phyloP scores from a whole-genome alignment of 2,797 vertebrate species.

The Phrynocephalus guinanensis region DNA sequence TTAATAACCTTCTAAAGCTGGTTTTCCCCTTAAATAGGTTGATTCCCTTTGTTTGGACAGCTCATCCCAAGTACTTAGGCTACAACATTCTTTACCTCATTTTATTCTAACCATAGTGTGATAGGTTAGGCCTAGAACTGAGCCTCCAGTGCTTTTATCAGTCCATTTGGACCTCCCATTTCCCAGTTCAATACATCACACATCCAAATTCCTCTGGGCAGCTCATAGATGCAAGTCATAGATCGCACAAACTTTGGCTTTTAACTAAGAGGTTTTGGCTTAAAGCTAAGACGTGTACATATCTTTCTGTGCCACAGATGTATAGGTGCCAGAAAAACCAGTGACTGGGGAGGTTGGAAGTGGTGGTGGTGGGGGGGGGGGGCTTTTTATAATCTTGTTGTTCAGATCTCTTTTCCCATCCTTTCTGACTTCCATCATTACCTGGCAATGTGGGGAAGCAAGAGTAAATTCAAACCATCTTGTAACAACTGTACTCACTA shows the following conservation, averaged over 20 bases:
- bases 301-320: neutral
- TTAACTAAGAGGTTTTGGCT: neutral
- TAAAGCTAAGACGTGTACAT: neutral
- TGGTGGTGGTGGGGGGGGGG: neutral
- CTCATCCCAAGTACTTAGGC: neutral
- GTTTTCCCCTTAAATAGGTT: neutral
- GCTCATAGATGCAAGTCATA: neutral
- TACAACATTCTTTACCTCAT: neutral
- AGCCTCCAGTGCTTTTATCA: neutral
- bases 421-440: neutral
- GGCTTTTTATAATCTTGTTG: neutral
- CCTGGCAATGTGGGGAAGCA: neutral
- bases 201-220: neutral
- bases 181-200: neutral
- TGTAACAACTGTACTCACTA: neutral
- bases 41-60: neutral
- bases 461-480: neutral
- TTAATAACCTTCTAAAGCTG: neutral
- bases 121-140: slow-evolving; percentile 3
- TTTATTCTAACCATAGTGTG: too few relatives aligned
- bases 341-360: neutral
- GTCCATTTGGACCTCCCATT: neutral
- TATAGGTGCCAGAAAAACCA: neutral
- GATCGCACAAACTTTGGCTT: neutral
- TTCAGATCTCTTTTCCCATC: neutral